A percentile compares a stretch with the other conserved stretches of the same genome.
Evolutionary conservation across 2,888 invertebrate species (phyloP).

Genomic region (Auanema sp.): DNA sequence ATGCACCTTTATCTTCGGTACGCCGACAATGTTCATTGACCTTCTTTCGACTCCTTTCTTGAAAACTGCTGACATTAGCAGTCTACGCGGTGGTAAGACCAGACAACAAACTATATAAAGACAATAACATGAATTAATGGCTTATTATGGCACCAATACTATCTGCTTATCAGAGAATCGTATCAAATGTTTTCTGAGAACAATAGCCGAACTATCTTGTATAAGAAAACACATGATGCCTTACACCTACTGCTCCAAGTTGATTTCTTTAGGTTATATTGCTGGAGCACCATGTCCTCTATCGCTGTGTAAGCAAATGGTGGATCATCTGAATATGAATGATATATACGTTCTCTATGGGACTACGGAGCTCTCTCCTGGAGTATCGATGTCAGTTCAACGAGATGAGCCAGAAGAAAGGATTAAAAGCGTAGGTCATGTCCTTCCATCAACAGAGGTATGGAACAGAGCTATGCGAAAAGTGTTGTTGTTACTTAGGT

Average conservation of each 20-base stretch:
- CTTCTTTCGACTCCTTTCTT: constrained; percentile 66
- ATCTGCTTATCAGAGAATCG: too few relatives aligned
- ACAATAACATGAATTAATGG: neutral
- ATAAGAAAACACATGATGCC: neutral
- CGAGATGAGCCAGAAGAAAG: constrained; percentile 11
- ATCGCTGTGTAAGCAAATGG: constrained; percentile 67
- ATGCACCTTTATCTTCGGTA: constrained; percentile 68
- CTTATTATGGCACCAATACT: neutral
- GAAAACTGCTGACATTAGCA: constrained; percentile 57
- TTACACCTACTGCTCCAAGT: neutral
- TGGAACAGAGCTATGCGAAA: too few relatives aligned
- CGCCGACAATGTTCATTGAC: constrained; percentile 69
- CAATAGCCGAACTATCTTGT: neutral
- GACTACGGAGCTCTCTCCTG: constrained; percentile 21
- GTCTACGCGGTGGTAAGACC: constrained; percentile 13
- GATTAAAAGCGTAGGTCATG: constrained; percentile 19
- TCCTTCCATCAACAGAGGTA: constrained; percentile 19
- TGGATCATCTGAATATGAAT: constrained; percentile 65
- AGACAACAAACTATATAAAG: neutral
- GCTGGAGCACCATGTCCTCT: constrained; percentile 77
- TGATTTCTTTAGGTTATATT: constrained; percentile 69
- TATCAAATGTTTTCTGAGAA: neutral
- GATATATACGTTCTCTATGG: constrained; percentile 41
- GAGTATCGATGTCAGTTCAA: constrained; percentile 14
- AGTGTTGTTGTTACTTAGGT: constrained; percentile 18